phyloP scores from a whole-genome alignment of 2,888 invertebrate genomes.

The Apamea crenata region DNA sequence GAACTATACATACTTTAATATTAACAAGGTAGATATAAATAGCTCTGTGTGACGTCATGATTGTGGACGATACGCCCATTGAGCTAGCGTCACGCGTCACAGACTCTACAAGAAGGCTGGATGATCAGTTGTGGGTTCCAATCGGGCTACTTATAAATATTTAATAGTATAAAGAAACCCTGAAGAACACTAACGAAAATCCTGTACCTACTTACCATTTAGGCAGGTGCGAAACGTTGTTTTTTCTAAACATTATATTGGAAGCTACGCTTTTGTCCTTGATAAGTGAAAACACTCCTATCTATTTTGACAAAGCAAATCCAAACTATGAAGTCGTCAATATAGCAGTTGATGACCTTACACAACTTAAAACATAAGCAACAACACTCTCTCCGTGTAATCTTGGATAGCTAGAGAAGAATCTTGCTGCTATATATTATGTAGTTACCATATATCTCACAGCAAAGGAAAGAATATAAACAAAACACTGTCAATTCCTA shows the following conservation, averaged over 20 bases:
- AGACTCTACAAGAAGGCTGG: constrained; percentile 5
- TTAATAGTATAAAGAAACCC: background rate
- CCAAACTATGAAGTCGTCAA: background rate
- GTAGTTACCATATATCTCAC: background rate
- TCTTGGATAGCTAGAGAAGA: background rate
- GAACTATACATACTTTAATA: constrained; percentile 6
- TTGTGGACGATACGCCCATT: constrained; percentile 48
- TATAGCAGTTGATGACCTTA: background rate
- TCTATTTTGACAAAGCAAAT: background rate
- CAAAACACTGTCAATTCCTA: constrained; percentile 45
- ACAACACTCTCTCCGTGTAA: background rate
- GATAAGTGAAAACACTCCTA: background rate
- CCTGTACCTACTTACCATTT: background rate
- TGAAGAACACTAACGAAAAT: background rate
- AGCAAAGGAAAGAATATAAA: constrained; percentile 30
- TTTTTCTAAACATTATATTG: background rate
- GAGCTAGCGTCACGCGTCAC: constrained; percentile 36
- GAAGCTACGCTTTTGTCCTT: no score
- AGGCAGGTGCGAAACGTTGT: background rate
- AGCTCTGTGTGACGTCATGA: constrained; percentile 26
- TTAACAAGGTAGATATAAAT: constrained; percentile 22
- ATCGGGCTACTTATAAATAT: constrained; percentile 6
- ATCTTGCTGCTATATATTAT: background rate
- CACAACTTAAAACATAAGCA: background rate
- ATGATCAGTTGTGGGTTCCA: constrained; percentile 17